Percentiles rank a stretch among this genome's conserved stretches.
Conservation (phyloP, 1,140 invertebrate genomes). For the Linepithema humile region DNA sequence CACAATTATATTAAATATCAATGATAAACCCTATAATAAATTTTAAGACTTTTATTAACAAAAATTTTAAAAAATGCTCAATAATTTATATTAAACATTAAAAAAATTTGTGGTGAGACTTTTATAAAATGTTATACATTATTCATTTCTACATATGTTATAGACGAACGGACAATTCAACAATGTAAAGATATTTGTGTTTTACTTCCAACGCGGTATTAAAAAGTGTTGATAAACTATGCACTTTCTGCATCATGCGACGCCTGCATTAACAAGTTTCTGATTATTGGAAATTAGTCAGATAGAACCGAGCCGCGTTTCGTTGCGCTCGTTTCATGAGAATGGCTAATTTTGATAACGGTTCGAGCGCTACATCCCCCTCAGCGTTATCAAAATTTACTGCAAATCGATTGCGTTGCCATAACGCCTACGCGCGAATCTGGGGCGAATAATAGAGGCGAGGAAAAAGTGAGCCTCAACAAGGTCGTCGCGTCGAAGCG, state of each 20-base stretch:
- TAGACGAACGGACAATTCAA: not conserved
- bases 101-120: not conserved
- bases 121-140: not conserved
- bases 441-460: constrained; percentile 37
- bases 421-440: constrained; percentile 34
- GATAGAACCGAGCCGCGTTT: not conserved
- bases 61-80: not conserved
- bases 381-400: constrained; percentile 38
- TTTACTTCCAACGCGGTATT: not conserved
- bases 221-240: constrained; percentile 3
- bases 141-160: not conserved
- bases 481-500: constrained; percentile 58
- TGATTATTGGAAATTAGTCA: constrained; percentile 24
- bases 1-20: not conserved
- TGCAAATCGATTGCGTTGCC: constrained; percentile 44
- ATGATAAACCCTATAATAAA: not conserved
- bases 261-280: not conserved
- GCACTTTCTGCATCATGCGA: not conserved
- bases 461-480: constrained; percentile 29
- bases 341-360: constrained; percentile 25
- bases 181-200: not conserved
- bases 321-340: not conserved
- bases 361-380: not conserved
- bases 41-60: constrained; percentile 4
- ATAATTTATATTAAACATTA: not conserved